Evolutionary conservation across 2,113 vertebrate genomes (phyloP).

Genomic region (Sander vitreus): DNA sequence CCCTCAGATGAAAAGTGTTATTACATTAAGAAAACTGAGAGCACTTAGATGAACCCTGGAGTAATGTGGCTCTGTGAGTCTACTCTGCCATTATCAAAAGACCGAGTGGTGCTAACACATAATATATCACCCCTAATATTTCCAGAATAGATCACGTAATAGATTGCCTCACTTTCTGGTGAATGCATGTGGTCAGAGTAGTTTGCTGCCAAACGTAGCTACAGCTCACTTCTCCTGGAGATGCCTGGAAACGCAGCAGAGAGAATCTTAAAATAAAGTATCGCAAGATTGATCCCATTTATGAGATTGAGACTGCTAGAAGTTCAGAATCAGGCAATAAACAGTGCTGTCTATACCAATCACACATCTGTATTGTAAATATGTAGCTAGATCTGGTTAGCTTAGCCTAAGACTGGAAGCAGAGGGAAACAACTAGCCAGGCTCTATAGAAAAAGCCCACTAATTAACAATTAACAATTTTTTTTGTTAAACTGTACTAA

Average conservation of each 20-base stretch:
- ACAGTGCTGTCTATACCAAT: not conserved
- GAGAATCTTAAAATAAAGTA: constrained; percentile 21
- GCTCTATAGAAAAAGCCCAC: not conserved
- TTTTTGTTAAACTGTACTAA: not conserved
- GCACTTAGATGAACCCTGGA: constrained; percentile 24
- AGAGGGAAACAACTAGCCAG: not conserved
- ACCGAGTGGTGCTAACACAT: not conserved
- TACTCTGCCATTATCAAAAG: constrained; percentile 13
- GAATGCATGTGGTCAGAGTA: constrained; percentile 24
- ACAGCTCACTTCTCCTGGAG: constrained; percentile 27
- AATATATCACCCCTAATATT: constrained; percentile 40
- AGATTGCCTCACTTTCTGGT: constrained; percentile 24
- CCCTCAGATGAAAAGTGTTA: constrained; percentile 40
- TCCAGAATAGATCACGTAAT: constrained; percentile 24
- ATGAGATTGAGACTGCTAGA: not conserved
- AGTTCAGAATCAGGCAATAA: not conserved
- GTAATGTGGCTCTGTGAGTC: not conserved
- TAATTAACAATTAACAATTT: not conserved
- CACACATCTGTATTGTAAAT: not conserved
- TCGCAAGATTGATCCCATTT: constrained; percentile 38
- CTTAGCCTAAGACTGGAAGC: not conserved
- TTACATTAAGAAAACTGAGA: constrained; percentile 55
- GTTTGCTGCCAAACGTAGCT: constrained; percentile 28
- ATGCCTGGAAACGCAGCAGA: constrained; percentile 19
- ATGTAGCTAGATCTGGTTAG: not conserved